Conservation (phyloP, 2,113 vertebrate species). For the Phycodurus eques region DNA sequence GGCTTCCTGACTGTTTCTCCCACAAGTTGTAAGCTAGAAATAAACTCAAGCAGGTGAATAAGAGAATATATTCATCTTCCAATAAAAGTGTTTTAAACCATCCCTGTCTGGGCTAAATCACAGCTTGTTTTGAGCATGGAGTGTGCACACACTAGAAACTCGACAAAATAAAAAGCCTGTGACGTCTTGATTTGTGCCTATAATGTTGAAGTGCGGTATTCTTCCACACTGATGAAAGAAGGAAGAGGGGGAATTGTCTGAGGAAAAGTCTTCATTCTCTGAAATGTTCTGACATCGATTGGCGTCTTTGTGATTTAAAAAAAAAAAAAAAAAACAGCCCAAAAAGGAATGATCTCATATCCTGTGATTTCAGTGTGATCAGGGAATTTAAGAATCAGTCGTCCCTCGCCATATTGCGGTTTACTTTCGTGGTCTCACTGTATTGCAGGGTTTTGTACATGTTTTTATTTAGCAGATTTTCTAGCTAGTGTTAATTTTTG, state of each 20-base stretch:
- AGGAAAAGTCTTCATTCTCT: neutral
- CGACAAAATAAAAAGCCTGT: neutral
- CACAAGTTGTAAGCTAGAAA: neutral
- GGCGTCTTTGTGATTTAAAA: too few relatives aligned
- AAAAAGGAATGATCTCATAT: neutral
- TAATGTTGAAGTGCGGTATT: neutral
- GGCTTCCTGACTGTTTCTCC: neutral
- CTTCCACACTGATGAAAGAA: neutral
- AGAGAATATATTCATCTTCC: constrained; percentile 1
- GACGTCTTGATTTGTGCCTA: neutral
- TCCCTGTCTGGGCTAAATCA: neutral
- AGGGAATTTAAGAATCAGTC: too few relatives aligned
- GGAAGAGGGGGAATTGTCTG: neutral
- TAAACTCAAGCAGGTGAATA: neutral
- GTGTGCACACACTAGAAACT: neutral
- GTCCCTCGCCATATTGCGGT: too few relatives aligned
- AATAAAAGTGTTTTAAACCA: constrained; percentile 2
- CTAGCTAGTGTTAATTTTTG: too few relatives aligned
- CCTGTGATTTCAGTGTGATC: neutral
- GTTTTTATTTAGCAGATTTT: too few relatives aligned
- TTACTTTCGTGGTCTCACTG: too few relatives aligned
- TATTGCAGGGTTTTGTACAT: too few relatives aligned
- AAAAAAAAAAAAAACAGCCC: too few relatives aligned
- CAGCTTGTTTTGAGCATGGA: constrained; percentile 1
- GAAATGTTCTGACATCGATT: neutral